phyloP scores from a whole-genome alignment of 2,113 vertebrate genomes.

The Gymnarchus niloticus region DNA sequence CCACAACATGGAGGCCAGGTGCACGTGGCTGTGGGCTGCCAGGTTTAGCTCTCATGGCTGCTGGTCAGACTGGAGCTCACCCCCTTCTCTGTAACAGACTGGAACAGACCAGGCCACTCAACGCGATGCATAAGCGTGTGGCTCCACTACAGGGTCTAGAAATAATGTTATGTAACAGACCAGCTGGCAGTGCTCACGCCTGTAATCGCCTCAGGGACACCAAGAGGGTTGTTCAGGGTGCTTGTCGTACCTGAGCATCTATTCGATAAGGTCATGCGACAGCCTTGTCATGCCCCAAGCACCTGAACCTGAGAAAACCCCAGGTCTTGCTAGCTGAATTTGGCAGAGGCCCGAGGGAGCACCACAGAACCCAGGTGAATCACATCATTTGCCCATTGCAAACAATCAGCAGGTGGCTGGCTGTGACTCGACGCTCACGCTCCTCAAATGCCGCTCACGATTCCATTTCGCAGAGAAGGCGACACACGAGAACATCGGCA shows the following conservation, averaged over 20 bases:
- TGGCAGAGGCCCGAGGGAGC: not conserved
- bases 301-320: not conserved
- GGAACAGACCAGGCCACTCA: not conserved
- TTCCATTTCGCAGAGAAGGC: no score
- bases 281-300: not conserved
- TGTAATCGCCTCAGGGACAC: not conserved
- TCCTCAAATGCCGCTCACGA: no score
- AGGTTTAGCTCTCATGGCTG: not conserved
- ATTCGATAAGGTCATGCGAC: not conserved
- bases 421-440: constrained; percentile 36
- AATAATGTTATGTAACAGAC: constrained; percentile 34
- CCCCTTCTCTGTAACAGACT: not conserved
- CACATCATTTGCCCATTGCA: constrained; percentile 26
- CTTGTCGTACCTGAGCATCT: not conserved
- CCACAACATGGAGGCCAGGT: not conserved
- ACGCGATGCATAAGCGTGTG: not conserved
- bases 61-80: not conserved
- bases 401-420: constrained; percentile 34
- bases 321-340: no score
- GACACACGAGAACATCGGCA: no score
- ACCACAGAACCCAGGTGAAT: not conserved
- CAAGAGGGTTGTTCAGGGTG: not conserved
- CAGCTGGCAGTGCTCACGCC: constrained; percentile 35
- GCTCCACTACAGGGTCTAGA: constrained; percentile 16
- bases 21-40: not conserved